These are phyloP conservation scores for Neosilurus hyrtlii DNA, from an alignment of 2,797 vertebrate genomes.

Conservation along the genomic window DNA sequence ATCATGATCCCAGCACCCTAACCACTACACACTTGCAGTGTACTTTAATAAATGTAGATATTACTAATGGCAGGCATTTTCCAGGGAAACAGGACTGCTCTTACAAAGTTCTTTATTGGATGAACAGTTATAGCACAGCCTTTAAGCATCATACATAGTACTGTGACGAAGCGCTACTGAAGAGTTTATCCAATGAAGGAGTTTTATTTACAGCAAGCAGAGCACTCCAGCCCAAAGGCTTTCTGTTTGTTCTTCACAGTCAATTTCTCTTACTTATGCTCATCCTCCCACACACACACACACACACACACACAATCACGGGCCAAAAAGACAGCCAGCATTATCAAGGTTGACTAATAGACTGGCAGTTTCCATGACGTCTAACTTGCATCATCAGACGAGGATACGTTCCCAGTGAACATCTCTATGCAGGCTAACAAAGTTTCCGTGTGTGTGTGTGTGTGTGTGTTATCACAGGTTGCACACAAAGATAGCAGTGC, in stretches of 20 bases:
- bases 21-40: no score
- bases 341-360: slow-evolving; percentile 5
- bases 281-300: background rate
- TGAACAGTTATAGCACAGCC: background rate
- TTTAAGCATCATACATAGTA: background rate
- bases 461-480: background rate
- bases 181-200: background rate
- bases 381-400: slow-evolving; percentile 16
- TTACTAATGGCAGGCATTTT: background rate
- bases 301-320: background rate
- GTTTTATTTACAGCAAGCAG: slow-evolving; percentile 4
- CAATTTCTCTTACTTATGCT: background rate
- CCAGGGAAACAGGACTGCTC: background rate
- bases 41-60: background rate
- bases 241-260: background rate
- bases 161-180: background rate
- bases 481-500: background rate
- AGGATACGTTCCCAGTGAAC: background rate
- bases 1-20: no score
- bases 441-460: background rate
- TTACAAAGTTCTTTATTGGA: background rate
- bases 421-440: background rate
- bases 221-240: background rate
- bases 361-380: slow-evolving; percentile 28
- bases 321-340: background rate